phyloP scores from a whole-genome alignment of 2,888 invertebrate species.

The Cantharis nigra region DNA sequence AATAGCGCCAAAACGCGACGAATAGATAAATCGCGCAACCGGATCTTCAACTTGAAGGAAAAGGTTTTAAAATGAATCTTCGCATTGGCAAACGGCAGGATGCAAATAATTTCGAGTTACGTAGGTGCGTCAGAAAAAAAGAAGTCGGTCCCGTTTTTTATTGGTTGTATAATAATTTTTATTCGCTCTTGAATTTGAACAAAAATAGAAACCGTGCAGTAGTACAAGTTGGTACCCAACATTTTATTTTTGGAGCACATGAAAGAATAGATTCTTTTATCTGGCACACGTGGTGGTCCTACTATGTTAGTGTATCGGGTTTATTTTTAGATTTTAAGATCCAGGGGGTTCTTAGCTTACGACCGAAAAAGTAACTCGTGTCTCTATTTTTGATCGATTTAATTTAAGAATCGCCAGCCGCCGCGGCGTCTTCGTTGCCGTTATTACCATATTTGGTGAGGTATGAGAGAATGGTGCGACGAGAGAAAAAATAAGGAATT shows the following conservation, averaged over 20 bases:
- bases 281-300: background rate
- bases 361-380: constrained; percentile 3
- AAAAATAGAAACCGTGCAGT: background rate
- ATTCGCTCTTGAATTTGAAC: background rate
- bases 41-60: background rate
- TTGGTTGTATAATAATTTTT: background rate
- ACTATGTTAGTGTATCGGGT: constrained; percentile 1
- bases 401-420: constrained; percentile 11
- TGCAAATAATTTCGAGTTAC: background rate
- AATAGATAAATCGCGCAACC: background rate
- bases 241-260: background rate
- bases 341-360: constrained; percentile 16
- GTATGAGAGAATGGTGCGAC: constrained; percentile 1
- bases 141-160: background rate
- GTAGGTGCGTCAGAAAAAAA: background rate
- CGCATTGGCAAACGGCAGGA: background rate
- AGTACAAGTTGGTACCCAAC: background rate
- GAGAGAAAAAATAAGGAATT: constrained; percentile 19
- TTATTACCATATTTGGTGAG: constrained; percentile 22
- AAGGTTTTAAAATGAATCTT: background rate
- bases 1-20: background rate
- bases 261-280: background rate
- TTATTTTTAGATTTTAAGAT: constrained; percentile 23
- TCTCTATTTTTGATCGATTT: constrained; percentile 17
- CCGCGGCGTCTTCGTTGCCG: background rate